Conservation (phyloP, 2,888 invertebrate species). For the Cephalotes varians region DNA sequence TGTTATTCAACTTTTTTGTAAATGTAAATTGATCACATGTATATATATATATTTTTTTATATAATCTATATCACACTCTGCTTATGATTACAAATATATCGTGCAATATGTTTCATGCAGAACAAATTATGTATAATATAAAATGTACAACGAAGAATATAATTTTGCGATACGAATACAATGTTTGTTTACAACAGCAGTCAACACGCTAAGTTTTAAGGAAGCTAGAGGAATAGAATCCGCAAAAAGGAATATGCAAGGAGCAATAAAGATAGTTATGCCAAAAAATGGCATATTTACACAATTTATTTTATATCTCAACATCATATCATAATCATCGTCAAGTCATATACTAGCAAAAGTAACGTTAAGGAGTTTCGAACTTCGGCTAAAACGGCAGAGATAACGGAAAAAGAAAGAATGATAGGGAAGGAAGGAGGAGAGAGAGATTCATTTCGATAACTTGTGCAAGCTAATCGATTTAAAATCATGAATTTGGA, state of each 20-base stretch:
- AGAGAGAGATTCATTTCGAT: constrained; percentile 55
- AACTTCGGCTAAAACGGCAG: constrained; percentile 49
- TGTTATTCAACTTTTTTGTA: constrained; percentile 34
- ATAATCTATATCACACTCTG: constrained; percentile 1
- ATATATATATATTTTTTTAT: constrained; percentile 46
- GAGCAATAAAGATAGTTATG: constrained; percentile 61
- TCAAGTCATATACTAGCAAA: constrained; percentile 82
- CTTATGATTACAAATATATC: constrained; percentile 9
- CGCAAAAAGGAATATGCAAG: background rate
- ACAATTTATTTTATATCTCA: constrained; percentile 85
- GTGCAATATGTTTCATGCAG: background rate
- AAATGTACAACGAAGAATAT: constrained; percentile 1
- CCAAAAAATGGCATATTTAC: constrained; percentile 81
- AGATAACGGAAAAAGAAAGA: constrained; percentile 42
- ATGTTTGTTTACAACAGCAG: background rate
- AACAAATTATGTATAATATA: background rate
- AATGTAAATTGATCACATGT: background rate
- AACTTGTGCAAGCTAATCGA: constrained; percentile 50
- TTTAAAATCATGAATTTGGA: constrained; percentile 50
- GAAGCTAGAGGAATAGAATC: background rate
- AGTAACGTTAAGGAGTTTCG: constrained; percentile 73
- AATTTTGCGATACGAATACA: constrained; percentile 9
- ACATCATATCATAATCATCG: constrained; percentile 83
- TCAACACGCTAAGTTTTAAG: background rate
- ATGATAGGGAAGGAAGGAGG: background rate